phyloP scores from a whole-genome alignment of 2,888 invertebrate genomes.

The Piscicola geometra region DNA sequence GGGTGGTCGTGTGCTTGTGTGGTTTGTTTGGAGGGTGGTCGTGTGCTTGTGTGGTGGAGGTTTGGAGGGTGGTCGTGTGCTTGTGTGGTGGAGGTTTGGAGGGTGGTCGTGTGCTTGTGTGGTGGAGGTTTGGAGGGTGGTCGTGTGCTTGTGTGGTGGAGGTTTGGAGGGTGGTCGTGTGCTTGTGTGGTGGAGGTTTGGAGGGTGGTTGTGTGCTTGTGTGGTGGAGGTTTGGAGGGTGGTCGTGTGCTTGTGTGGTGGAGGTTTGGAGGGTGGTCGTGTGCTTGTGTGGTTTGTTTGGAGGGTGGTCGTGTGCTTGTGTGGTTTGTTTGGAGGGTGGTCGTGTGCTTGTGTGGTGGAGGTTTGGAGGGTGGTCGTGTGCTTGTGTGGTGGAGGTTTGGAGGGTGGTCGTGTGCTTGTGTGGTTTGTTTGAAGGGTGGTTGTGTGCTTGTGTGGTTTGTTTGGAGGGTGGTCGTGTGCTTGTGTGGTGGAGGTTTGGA shows the following conservation, averaged over 20 bases:
- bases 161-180: no score
- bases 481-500: no score
- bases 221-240: neutral
- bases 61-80: neutral
- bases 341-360: neutral
- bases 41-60: neutral
- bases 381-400: no score
- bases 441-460: no score
- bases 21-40: neutral
- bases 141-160: no score
- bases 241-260: neutral
- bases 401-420: neutral
- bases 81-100: neutral
- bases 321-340: neutral
- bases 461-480: no score
- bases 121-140: no score
- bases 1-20: neutral
- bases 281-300: neutral
- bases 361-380: neutral
- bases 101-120: conserved; percentile 38
- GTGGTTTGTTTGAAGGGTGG: conserved; percentile 33
- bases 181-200: no score
- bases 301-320: neutral
- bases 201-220: neutral
- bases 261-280: neutral